These are phyloP conservation scores for Dicyrtoma fusca DNA, from an alignment of 2,888 invertebrate species.

Conservation along the genomic window DNA sequence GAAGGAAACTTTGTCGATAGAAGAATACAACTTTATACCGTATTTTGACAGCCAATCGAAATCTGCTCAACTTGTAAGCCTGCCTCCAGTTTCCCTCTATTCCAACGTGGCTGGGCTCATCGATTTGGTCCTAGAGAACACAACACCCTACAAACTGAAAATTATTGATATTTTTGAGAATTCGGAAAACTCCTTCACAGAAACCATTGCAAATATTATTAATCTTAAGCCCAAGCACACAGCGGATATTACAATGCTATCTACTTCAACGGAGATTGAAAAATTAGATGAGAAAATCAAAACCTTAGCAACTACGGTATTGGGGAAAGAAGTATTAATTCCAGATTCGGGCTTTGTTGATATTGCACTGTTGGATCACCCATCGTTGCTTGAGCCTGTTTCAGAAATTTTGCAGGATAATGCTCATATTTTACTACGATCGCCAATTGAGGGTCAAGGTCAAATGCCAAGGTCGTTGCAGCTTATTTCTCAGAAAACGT, in stretches of 20 bases:
- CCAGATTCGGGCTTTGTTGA: neutral
- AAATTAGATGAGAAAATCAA: neutral
- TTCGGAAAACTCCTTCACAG: neutral
- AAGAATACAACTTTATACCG: constrained; percentile 61
- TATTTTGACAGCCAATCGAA: neutral
- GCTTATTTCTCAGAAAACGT: neutral
- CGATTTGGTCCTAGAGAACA: constrained; percentile 60
- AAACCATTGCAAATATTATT: neutral
- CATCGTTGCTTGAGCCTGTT: neutral
- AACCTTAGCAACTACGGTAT: neutral
- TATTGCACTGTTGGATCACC: neutral
- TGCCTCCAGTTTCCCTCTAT: neutral
- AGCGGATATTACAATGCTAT: neutral
- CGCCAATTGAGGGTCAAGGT: neutral
- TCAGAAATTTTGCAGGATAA: neutral
- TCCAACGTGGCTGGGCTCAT: neutral
- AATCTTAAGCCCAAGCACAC: neutral
- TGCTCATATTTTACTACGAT: neutral
- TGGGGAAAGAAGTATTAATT: neutral
- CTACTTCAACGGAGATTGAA: neutral
- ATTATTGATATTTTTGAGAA: constrained; percentile 43
- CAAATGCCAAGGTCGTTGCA: neutral
- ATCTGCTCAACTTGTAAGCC: too few relatives aligned
- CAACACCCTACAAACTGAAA: constrained; percentile 56
- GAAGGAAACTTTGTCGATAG: constrained; percentile 74